These are phyloP conservation scores for Apostichopus japonicus DNA, from an alignment of 35 echinoderm and acorn worm genomes.

Conservation along the genomic window DNA sequence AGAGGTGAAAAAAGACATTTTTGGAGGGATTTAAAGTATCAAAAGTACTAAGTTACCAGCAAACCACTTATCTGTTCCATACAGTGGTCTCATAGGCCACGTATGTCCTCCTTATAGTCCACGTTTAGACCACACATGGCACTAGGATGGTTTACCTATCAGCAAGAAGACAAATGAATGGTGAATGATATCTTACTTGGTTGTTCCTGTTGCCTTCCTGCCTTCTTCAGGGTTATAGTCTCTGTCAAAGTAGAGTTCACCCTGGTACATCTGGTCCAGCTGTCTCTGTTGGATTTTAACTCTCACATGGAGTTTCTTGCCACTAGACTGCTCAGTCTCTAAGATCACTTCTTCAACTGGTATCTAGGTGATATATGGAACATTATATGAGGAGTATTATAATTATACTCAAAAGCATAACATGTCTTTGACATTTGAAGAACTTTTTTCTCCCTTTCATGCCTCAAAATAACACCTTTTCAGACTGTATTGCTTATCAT, in stretches of 20 bases:
- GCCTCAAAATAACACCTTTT: too few species aligned
- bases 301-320: constrained; percentile 79
- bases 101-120: too few species aligned
- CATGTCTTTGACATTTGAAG: too few species aligned
- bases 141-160: not conserved
- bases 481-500: too few species aligned
- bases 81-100: too few species aligned
- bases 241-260: constrained; percentile 96
- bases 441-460: too few species aligned
- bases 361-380: constrained; percentile 34
- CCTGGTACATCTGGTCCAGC: constrained; percentile 88
- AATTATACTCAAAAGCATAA: too few species aligned
- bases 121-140: not conserved
- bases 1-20: too few species aligned
- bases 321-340: constrained; percentile 76
- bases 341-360: constrained; percentile 92
- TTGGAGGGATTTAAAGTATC: too few species aligned
- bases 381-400: too few species aligned
- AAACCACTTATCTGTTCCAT: too few species aligned
- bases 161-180: not conserved
- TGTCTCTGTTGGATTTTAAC: constrained; percentile 90
- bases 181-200: constrained; percentile 54
- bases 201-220: constrained; percentile 67
- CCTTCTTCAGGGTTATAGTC: constrained; percentile 82
- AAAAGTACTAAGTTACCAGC: too few species aligned